Conservation (phyloP, 2,113 vertebrate species). For the Podarcis raffonei region DNA sequence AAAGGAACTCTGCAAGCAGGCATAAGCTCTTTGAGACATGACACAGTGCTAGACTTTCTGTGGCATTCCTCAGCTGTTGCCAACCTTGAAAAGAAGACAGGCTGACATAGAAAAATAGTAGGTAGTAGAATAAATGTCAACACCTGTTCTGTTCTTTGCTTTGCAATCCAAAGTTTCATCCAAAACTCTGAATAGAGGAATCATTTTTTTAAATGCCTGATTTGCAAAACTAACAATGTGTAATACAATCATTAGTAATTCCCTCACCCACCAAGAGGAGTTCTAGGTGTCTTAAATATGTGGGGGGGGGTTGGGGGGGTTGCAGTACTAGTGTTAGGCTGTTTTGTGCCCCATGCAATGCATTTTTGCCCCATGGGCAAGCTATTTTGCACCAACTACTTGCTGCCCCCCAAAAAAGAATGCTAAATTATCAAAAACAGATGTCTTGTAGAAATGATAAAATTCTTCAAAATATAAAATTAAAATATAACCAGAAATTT, state of each 20-base stretch:
- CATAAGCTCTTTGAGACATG: neutral
- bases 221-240: neutral
- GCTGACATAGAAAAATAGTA: neutral
- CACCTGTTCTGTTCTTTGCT: neutral
- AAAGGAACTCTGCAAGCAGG: neutral
- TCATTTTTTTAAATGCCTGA: conserved; percentile 9
- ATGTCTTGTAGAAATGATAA: too few species aligned
- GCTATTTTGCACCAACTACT: too few species aligned
- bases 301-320: too few species aligned
- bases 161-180: neutral
- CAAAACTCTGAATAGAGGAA: neutral
- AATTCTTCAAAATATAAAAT: too few species aligned
- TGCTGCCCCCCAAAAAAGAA: too few species aligned
- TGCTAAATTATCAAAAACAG: too few species aligned
- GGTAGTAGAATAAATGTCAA: neutral
- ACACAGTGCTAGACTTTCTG: rapidly evolving
- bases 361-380: too few species aligned
- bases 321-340: too few species aligned
- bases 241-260: neutral
- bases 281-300: neutral
- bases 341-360: too few species aligned
- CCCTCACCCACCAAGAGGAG: neutral
- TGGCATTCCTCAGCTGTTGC: neutral
- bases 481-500: too few species aligned
- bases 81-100: neutral